A percentile compares a stretch with the other conserved stretches of the same genome.
These are phyloP conservation scores for Dorcus parallelipipedus DNA, from an alignment of 2,888 invertebrate species.

Conservation along the genomic window DNA sequence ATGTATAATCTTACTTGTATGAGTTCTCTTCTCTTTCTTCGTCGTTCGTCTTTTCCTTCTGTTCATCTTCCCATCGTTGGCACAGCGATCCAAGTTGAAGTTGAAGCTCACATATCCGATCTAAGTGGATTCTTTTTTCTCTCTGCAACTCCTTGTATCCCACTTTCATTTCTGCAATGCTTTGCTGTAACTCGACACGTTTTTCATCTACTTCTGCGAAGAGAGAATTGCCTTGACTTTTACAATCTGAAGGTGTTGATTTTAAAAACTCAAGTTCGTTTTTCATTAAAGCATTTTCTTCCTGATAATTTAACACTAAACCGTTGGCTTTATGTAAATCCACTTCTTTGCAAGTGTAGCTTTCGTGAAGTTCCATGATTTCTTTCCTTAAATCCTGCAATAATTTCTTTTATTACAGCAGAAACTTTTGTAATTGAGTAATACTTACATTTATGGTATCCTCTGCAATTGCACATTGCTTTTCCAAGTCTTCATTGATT, in stretches of 20 bases:
- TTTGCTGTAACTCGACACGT: conserved; percentile 36
- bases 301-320: conserved; percentile 33
- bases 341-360: conserved; percentile 26
- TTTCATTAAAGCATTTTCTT: conserved; percentile 32
- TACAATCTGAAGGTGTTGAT: conserved; percentile 34
- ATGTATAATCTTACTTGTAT: conserved; percentile 22
- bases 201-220: conserved; percentile 44
- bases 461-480: neutral
- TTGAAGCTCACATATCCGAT: conserved; percentile 28
- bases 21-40: conserved; percentile 19
- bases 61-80: conserved; percentile 29
- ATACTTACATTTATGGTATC: conserved; percentile 11
- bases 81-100: conserved; percentile 29
- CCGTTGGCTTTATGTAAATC: conserved; percentile 33
- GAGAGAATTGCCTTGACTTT: conserved; percentile 41
- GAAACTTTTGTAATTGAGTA: neutral
- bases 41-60: conserved; percentile 26
- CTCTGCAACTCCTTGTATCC: conserved; percentile 33
- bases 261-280: conserved; percentile 34
- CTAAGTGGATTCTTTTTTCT: conserved; percentile 26
- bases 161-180: conserved; percentile 34
- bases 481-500: conserved; percentile 8
- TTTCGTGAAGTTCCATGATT: conserved; percentile 11
- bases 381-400: conserved; percentile 13
- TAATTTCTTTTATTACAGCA: conserved; percentile 5